phyloP scores from a whole-genome alignment of 1,140 invertebrate genomes.

The Bombus waltoni region DNA sequence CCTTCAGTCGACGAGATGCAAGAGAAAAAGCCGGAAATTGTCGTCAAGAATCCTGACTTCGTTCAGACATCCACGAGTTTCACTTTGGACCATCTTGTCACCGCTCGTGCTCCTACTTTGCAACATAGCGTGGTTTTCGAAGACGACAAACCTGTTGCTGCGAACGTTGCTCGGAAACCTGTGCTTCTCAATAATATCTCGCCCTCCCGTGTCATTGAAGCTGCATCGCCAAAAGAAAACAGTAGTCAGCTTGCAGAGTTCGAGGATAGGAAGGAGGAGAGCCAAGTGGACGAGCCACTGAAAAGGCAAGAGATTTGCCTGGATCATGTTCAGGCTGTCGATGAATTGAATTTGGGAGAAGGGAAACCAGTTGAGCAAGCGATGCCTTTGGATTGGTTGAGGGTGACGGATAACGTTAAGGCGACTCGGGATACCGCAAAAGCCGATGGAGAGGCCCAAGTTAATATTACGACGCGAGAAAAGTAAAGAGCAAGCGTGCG shows the following conservation, averaged over 20 bases:
- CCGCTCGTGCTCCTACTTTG: neutral
- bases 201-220: neutral
- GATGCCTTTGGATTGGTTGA: neutral
- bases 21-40: neutral
- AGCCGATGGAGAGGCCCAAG: neutral
- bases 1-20: neutral
- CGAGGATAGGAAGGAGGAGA: neutral
- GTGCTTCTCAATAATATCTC: no score
- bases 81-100: neutral
- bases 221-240: no score
- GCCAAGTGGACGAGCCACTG: neutral
- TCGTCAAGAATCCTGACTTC: neutral
- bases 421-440: neutral
- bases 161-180: neutral
- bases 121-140: neutral
- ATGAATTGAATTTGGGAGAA: neutral
- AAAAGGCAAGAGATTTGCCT: neutral
- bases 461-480: neutral
- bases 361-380: neutral
- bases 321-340: neutral
- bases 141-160: no score
- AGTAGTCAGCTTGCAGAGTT: neutral
- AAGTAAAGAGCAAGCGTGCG: neutral
- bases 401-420: neutral
- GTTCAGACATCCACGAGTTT: neutral